Conservation (phyloP, 2,888 invertebrate genomes). For the Pachycephus smyrnensis region DNA sequence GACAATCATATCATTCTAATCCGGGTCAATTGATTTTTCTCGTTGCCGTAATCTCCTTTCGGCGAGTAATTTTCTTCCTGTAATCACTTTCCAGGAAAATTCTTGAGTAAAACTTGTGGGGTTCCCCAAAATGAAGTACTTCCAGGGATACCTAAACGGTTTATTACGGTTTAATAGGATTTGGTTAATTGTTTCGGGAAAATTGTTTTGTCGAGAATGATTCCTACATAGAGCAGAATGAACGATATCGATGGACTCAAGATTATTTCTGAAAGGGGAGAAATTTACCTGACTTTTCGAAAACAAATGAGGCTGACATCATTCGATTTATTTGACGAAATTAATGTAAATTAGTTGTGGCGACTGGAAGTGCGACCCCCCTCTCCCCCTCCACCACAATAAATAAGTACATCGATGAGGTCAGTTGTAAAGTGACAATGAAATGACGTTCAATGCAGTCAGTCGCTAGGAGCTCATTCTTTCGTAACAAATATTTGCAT, state of each 20-base stretch:
- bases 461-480: no score
- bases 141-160: background rate
- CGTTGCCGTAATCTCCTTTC: background rate
- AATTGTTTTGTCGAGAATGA: background rate
- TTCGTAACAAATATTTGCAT: no score
- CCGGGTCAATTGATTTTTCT: background rate
- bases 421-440: no score
- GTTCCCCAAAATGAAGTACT: background rate
- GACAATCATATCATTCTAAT: background rate
- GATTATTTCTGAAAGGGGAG: background rate
- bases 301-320: background rate
- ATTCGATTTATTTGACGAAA: background rate
- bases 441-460: no score
- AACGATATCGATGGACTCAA: background rate
- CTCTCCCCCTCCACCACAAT: no score
- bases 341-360: no score
- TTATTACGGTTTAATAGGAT: background rate
- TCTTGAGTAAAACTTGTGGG: background rate
- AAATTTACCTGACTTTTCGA: background rate
- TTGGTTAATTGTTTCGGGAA: background rate
- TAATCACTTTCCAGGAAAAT: background rate
- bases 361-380: no score
- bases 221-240: background rate
- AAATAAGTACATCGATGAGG: no score
- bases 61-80: background rate